Percentiles rank a stretch among this genome's conserved stretches.
phyloP scores from a whole-genome alignment of 2,797 vertebrate genomes.

The Peromyscus melanophrys region DNA sequence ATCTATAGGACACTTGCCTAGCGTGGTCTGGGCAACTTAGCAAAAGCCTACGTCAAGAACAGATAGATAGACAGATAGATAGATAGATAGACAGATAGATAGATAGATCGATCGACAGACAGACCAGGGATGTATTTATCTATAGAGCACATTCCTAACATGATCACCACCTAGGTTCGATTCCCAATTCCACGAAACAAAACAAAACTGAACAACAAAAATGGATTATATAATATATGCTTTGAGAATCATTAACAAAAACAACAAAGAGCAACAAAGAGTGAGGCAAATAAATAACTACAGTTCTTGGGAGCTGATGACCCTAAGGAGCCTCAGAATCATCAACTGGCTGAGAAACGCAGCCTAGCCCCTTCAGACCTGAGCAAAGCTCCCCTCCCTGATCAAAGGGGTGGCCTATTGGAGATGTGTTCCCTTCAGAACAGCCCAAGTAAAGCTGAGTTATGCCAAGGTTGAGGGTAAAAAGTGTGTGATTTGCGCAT shows the following conservation, averaged over 20 bases:
- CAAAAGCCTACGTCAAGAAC: background rate
- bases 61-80: background rate
- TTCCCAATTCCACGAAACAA: background rate
- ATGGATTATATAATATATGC: background rate
- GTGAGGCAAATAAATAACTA: background rate
- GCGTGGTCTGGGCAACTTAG: background rate
- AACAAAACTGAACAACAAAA: background rate
- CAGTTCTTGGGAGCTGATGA: background rate
- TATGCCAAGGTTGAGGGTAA: background rate
- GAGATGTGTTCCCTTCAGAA: background rate
- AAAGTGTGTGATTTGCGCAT: background rate
- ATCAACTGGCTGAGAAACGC: too few relatives aligned
- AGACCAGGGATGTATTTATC: background rate
- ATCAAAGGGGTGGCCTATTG: background rate
- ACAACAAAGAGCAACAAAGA: background rate
- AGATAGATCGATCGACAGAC: too few relatives aligned
- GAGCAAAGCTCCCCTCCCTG: background rate
- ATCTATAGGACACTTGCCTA: background rate
- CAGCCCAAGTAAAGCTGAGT: background rate
- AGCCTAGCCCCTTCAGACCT: background rate
- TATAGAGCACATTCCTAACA: background rate
- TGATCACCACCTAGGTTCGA: background rate
- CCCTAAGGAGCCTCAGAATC: background rate
- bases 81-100: too few relatives aligned
- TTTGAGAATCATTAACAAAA: background rate